phyloP scores from a whole-genome alignment of 1,140 invertebrate genomes.

The Melanaphis sacchari region DNA sequence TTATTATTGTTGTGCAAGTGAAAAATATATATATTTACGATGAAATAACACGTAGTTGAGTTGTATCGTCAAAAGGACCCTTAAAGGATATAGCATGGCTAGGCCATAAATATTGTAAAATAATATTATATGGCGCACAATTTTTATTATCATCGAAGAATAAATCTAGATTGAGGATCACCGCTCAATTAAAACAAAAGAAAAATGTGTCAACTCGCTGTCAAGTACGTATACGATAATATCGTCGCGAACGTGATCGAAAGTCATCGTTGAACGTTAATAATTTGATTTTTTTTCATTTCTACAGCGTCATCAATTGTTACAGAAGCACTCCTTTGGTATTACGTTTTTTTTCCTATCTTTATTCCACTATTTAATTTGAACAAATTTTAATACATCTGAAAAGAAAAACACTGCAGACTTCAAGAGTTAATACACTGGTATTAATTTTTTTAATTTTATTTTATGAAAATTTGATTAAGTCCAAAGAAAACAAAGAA shows the following conservation, averaged over 20 bases:
- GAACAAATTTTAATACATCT: neutral
- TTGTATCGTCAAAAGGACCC: neutral
- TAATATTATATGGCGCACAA: neutral
- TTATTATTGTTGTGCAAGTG: neutral
- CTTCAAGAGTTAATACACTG: neutral
- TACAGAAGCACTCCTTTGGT: neutral
- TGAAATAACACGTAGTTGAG: neutral
- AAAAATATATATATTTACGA: neutral
- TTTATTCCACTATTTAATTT: neutral
- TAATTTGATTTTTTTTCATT: neutral
- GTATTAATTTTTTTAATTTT: neutral
- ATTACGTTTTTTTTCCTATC: neutral
- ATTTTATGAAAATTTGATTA: neutral
- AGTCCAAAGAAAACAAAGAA: neutral
- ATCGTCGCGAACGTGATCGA: neutral
- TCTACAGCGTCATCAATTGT: neutral
- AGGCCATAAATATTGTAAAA: neutral
- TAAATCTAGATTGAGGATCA: neutral
- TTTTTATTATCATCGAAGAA: neutral
- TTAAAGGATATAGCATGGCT: neutral
- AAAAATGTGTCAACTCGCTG: neutral
- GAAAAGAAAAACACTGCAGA: neutral
- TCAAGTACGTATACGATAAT: neutral
- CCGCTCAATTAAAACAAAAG: neutral
- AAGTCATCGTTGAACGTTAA: neutral